These are phyloP conservation scores for Tethya wilhelma DNA, from an alignment of 37 sponge, comb jelly and placozoan species.

Conservation along the genomic window DNA sequence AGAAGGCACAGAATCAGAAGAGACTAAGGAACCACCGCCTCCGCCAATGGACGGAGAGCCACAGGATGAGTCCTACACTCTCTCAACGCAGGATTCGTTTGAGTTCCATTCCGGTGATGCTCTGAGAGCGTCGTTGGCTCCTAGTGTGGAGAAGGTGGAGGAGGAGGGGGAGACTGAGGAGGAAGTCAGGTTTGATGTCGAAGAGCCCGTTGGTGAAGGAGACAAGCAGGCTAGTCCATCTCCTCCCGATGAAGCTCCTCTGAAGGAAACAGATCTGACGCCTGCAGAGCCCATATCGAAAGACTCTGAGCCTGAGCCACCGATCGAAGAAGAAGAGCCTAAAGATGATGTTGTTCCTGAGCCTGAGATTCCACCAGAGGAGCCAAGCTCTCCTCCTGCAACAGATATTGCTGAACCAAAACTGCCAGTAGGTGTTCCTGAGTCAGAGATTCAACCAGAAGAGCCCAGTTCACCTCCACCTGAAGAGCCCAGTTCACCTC, in stretches of 20 bases:
- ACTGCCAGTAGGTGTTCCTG: too few relatives aligned
- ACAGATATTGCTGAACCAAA: too few relatives aligned
- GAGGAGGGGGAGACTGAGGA: not conserved
- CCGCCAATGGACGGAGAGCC: too few relatives aligned
- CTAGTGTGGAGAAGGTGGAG: not conserved
- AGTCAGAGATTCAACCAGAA: too few relatives aligned
- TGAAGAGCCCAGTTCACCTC: not conserved
- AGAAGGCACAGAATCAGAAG: not conserved
- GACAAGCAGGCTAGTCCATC: not conserved
- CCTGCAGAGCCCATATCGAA: not conserved
- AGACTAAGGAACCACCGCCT: not conserved
- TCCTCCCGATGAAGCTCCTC: not conserved
- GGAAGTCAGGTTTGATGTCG: not conserved
- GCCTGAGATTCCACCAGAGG: not conserved
- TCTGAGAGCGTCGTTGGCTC: not conserved
- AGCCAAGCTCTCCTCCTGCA: too few relatives aligned
- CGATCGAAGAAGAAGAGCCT: not conserved
- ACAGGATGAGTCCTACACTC: not conserved
- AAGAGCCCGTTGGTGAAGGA: not conserved
- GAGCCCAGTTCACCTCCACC: not conserved
- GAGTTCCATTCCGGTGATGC: not conserved
- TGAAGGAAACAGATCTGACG: not conserved
- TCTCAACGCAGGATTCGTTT: conserved; percentile 16
- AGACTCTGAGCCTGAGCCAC: not conserved
- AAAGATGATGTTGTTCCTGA: not conserved